Evolutionary conservation across 1,140 invertebrate species (phyloP), one percentile per base, ranked within the genome.

Genomic region (Trypoxylus dichotomus): DNA sequence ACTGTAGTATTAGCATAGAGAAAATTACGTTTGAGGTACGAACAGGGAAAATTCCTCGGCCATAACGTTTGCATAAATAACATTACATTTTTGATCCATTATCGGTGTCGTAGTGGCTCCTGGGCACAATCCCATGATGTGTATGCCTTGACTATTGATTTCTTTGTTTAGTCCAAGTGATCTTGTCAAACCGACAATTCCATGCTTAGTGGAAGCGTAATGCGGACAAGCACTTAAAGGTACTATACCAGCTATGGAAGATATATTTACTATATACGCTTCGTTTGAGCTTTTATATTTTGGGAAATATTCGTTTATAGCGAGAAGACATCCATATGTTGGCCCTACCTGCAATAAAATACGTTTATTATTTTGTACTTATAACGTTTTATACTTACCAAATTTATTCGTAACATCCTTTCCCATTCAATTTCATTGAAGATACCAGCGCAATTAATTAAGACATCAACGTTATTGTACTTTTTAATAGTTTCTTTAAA

Each of bases 391-490:
- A 2, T 37, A 83, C 86, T 86, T 80, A 89, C 88, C 79, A 90
- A 82, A 82, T 90, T 90, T 15, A 88, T 85, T 19, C 84, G 82
- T n/a, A 89, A 84, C 82, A 87, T 85, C 32, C 81, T 82, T 76
- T 89, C 85, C 88, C 88, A 89, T 74, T 86, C 82, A 75, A 84
- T 81, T 78, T 90, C 89, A 74, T 89, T 85, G 60, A 89, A 83
- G 77, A 89, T 87, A 43, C 88, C 86, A 76, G 89, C 88, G 77
- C 88, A 88, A 63, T 90, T 89, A 3, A 88, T 81, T 1, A 90
- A 86, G 41, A 90, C 87, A 79, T 91, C 88, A 15, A 88, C 75
- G 7, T 80, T 82, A 54, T 85, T 84, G 74, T 79, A 84, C 21
- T 82, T 79, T 5, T 83, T 79, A 1, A 81, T 73, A 10, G 84